A percentile compares a stretch with the other conserved stretches of the same genome.
Evolutionary conservation across 2,888 invertebrate genomes (phyloP).

Genomic region (Gymnocheta viridis): DNA sequence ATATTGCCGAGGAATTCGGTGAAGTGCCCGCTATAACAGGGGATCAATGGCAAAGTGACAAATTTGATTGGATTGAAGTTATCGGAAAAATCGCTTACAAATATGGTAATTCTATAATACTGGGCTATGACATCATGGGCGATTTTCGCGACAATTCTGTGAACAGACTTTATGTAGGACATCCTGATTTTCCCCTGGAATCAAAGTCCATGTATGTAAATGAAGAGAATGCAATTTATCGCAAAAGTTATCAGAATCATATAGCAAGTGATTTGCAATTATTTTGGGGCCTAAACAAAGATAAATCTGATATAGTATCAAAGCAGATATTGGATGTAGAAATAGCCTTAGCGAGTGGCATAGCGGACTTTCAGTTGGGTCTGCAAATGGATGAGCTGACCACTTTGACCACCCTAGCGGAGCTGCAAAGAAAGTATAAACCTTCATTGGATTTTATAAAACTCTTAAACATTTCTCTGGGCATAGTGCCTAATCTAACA

Average conservation of each 20-base stretch:
- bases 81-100: slow-evolving; percentile 72
- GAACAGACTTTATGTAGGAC: slow-evolving; percentile 74
- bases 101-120: slow-evolving; percentile 73
- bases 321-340: slow-evolving; percentile 77
- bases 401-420: slow-evolving; percentile 69
- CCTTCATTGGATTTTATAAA: slow-evolving; percentile 73
- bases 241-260: slow-evolving; percentile 43
- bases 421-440: slow-evolving; percentile 73
- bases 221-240: slow-evolving; percentile 59
- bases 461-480: slow-evolving; percentile 74
- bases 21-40: slow-evolving; percentile 76
- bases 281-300: slow-evolving; percentile 72
- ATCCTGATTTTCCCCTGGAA: slow-evolving; percentile 72
- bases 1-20: slow-evolving; percentile 76
- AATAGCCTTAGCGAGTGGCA: slow-evolving; percentile 75
- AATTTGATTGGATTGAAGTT: slow-evolving; percentile 77
- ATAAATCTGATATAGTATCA: slow-evolving; percentile 72
- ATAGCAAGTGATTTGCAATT: slow-evolving; percentile 69
- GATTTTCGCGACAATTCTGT: slow-evolving; percentile 71
- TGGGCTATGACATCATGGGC: slow-evolving; percentile 73
- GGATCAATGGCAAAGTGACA: slow-evolving; percentile 72
- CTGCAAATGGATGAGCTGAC: slow-evolving; percentile 67
- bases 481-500: slow-evolving; percentile 65
- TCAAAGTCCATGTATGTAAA: slow-evolving; percentile 73
- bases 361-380: slow-evolving; percentile 71